These are phyloP conservation scores for Hirtodrosophila trivittata DNA, from an alignment of 2,888 invertebrate genomes.

Conservation along the genomic window DNA sequence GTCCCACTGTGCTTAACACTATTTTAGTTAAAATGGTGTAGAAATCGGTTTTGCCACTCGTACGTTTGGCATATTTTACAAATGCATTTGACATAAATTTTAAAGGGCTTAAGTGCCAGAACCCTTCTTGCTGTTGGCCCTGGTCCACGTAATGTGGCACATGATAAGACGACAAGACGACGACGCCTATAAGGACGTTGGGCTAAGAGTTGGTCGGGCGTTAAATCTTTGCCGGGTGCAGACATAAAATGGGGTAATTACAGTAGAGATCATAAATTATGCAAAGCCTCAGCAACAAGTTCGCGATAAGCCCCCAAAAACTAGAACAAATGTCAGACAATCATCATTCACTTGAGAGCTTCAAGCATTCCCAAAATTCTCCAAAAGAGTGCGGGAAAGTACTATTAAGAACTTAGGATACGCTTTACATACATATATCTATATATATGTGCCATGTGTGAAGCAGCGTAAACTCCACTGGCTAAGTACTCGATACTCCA, in stretches of 20 bases:
- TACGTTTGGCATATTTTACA: conserved; percentile 79
- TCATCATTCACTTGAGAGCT: conserved; percentile 64
- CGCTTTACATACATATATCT: not conserved
- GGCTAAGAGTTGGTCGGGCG: conserved; percentile 11
- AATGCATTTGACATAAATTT: conserved; percentile 80
- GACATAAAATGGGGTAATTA: conserved; percentile 74
- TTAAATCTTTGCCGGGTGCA: conserved; percentile 59
- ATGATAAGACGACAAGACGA: conserved; percentile 54
- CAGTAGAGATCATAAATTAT: conserved; percentile 72
- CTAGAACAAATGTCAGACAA: conserved; percentile 51
- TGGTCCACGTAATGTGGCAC: conserved; percentile 46
- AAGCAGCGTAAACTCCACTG: conserved; percentile 30
- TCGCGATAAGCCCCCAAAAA: conserved; percentile 50
- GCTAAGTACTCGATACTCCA: conserved; percentile 37
- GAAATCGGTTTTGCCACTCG: conserved; percentile 75
- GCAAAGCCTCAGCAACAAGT: conserved; percentile 69
- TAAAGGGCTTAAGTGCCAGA: conserved; percentile 67
- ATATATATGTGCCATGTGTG: conserved; percentile 22
- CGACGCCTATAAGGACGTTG: conserved; percentile 24
- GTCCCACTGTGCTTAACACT: conserved; percentile 54
- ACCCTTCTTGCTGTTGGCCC: conserved; percentile 13
- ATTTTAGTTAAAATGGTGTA: conserved; percentile 62
- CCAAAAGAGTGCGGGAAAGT: conserved; percentile 39
- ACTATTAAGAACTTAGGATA: conserved; percentile 23
- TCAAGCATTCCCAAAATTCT: conserved; percentile 43